Percentiles rank a stretch among this genome's conserved stretches.
Conservation (phyloP, 2,113 vertebrate genomes). For the Cheirogaleus medius region DNA sequence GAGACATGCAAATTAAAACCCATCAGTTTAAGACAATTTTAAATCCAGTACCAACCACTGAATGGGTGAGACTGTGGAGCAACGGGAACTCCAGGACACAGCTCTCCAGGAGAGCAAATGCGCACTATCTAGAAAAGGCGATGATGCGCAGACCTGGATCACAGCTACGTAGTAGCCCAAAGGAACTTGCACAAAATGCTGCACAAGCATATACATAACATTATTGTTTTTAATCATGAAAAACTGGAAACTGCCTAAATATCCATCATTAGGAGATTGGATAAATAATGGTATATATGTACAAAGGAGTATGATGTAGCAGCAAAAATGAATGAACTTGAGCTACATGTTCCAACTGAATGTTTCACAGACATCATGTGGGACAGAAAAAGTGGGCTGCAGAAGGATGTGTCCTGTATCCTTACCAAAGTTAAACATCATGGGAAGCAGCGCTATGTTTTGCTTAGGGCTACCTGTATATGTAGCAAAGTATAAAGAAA, state of each 20-base stretch:
- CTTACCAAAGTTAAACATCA: background rate
- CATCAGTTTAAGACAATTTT: background rate
- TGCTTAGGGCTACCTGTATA: background rate
- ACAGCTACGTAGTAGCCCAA: background rate
- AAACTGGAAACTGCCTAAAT: background rate
- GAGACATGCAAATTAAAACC: background rate
- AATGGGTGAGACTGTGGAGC: background rate
- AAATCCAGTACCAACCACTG: background rate
- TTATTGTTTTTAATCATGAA: background rate
- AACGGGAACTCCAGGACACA: too few species aligned
- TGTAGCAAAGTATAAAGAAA: background rate
- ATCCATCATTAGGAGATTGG: background rate
- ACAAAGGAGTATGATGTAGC: background rate
- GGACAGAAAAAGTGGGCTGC: background rate
- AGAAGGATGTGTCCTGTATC: background rate
- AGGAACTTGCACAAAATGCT: background rate
- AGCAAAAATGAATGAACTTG: background rate
- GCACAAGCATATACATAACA: background rate
- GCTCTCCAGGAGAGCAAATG: background rate
- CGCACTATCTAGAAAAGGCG: background rate
- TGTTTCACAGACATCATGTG: background rate
- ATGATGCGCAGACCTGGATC: background rate
- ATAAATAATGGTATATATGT: background rate
- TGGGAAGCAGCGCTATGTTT: background rate
- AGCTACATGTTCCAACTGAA: background rate